phyloP scores from a whole-genome alignment of 2,888 invertebrate species.

The Drosophila nr. medialis region DNA sequence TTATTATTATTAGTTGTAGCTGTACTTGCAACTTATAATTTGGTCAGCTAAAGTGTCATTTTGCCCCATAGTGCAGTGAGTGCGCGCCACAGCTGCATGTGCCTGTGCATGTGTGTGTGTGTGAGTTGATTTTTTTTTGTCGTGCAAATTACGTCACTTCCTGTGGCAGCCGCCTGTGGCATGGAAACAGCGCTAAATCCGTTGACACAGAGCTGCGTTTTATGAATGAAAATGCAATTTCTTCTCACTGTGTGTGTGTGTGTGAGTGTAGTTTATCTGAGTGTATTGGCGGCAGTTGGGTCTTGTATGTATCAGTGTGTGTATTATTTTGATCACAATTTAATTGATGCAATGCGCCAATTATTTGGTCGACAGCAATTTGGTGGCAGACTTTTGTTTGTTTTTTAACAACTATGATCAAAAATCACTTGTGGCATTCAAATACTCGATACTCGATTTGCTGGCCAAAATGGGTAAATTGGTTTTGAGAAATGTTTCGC shows the following conservation, averaged over 20 bases:
- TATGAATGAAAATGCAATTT: constrained; percentile 44
- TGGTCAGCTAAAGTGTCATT: neutral
- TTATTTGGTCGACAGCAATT: constrained; percentile 31
- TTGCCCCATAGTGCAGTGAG: constrained; percentile 7
- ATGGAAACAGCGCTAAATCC: constrained; percentile 34
- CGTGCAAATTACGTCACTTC: constrained; percentile 46
- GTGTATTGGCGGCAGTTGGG: neutral
- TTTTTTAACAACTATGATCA: constrained; percentile 23
- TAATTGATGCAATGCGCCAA: constrained; percentile 57
- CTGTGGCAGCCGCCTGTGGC: constrained; percentile 32
- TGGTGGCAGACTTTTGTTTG: constrained; percentile 8
- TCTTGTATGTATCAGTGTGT: neutral
- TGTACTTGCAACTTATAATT: neutral
- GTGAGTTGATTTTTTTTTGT: constrained; percentile 12
- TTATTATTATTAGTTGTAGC: too few species aligned
- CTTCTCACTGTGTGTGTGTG: neutral
- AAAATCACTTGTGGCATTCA: constrained; percentile 18
- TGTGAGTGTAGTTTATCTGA: neutral
- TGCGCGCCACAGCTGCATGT: neutral
- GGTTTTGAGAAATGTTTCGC: neutral
- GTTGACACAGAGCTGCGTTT: constrained; percentile 43
- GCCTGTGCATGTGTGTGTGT: constrained; percentile 1
- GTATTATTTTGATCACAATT: constrained; percentile 11
- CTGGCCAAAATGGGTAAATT: neutral
- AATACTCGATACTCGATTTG: neutral